Percentiles rank a stretch among this genome's conserved stretches.
Conservation (phyloP, 2,888 invertebrate species). For the Ochropleura leucogaster region DNA sequence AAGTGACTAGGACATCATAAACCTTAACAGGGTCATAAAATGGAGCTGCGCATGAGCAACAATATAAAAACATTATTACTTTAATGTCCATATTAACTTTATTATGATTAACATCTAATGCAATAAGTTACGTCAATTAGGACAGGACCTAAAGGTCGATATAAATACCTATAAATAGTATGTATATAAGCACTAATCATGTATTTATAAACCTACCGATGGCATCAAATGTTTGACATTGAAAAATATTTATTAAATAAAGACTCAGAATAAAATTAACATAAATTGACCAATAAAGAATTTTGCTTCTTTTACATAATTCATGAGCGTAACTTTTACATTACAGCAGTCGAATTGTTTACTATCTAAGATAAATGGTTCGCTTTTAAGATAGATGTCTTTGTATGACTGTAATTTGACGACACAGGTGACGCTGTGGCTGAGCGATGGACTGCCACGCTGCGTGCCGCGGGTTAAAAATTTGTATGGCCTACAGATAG, state of each 20-base stretch:
- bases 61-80: neutral
- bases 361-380: neutral
- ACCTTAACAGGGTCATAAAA: neutral
- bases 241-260: slow-evolving; percentile 30
- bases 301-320: slow-evolving; percentile 18
- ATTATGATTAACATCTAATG: slow-evolving; percentile 21
- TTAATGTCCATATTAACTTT: slow-evolving; percentile 17
- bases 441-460: too few species aligned
- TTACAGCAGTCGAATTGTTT: slow-evolving; percentile 9
- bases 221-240: slow-evolving; percentile 35
- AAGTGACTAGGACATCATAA: neutral
- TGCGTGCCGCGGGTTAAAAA: too few species aligned
- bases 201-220: slow-evolving; percentile 7
- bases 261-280: slow-evolving; percentile 15
- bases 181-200: neutral
- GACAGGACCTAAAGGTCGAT: slow-evolving; percentile 17
- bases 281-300: slow-evolving; percentile 20
- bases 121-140: slow-evolving; percentile 7
- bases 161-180: neutral
- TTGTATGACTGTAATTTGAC: neutral
- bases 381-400: neutral
- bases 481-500: too few species aligned
- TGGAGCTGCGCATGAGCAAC: neutral
- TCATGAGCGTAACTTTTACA: slow-evolving; percentile 24
- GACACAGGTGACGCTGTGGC: neutral